Percentiles rank a stretch among this genome's conserved stretches.
Conservation (phyloP, 2,797 vertebrate genomes). For the Jordanella pulchra region DNA sequence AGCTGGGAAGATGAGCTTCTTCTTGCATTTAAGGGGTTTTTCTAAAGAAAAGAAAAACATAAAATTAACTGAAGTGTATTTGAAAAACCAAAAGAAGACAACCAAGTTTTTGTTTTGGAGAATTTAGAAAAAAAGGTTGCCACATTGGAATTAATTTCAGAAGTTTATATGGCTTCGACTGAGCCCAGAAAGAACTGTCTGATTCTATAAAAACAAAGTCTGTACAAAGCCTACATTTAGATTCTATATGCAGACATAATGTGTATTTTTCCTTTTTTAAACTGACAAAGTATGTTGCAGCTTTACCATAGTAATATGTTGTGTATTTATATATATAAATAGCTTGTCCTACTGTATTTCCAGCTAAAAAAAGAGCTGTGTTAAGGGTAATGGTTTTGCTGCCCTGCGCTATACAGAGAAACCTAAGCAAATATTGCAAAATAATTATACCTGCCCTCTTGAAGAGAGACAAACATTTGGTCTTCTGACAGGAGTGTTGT, state of each 20-base stretch:
- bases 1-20: conserved; percentile 71
- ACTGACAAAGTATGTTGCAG: conserved; percentile 29
- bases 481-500: conserved; percentile 60
- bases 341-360: conserved; percentile 43
- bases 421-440: conserved; percentile 69
- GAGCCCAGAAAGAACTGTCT: conserved; percentile 48
- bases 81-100: neutral
- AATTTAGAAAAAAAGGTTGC: neutral
- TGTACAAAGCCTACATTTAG: conserved; percentile 26
- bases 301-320: conserved; percentile 54
- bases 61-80: neutral
- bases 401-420: conserved; percentile 50
- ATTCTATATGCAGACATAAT: conserved; percentile 34
- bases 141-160: conserved; percentile 39
- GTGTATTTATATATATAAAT: conserved; percentile 50
- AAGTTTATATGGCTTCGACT: conserved; percentile 27
- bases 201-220: conserved; percentile 48
- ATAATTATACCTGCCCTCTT: conserved; percentile 67
- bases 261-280: conserved; percentile 48
- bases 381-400: conserved; percentile 53
- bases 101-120: neutral
- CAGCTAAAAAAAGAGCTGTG: conserved; percentile 41
- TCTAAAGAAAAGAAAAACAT: conserved; percentile 32
- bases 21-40: conserved; percentile 83
- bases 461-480: conserved; percentile 69